Evolutionary conservation across 2,797 vertebrate genomes (phyloP), one percentile per base, ranked within the genome.

Genomic region (Myotis vivesi): DNA sequence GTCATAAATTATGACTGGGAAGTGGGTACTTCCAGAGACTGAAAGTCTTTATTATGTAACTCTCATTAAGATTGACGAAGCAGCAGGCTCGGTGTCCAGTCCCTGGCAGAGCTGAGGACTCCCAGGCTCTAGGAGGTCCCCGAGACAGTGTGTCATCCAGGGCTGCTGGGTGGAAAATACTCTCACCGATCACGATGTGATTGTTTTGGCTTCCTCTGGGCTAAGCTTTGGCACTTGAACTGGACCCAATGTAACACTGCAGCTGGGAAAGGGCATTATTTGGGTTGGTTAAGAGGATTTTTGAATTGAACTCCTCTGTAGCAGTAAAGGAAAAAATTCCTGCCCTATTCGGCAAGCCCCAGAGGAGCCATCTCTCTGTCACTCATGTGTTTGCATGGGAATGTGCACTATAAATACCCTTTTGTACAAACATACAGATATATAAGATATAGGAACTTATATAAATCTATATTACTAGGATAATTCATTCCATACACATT

Each of bases 181-280:
- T 77, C 77, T 93, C 55, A 25, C 30, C 0, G 1, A 76, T 95
- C 77, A 86, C 87, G 76, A 86, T 17, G 68, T 84, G 93, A 82
- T 92, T 93, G 72, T 69, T 95, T 95, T 95, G 95, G 94, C 84
- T 84, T 95, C 59, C 64, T 84, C 57, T 41, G 23, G 23, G 8
- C 80, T 95, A 44, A 94, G 79, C 66, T 95, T 88, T 94, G 95
- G 94, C 89, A 75, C 92, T 89, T 91, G 86, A 95, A 82, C 6
- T 55, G 44, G 75, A 79, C 92, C 80, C 91, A 85, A 1, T 38
- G 46, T 75, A 84, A 91, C 51, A 66, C 30, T 36, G 66, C 66
- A 89, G 84, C 95, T 96, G 77, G 92, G 92, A 96, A 94, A 86
- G 75, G 51, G 80, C 69, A 91, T 55, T 89, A 84, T 92, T 94